Base-by-base conservation (phyloP, 2,888 invertebrate species). In the Drosophila limbata region DNA sequence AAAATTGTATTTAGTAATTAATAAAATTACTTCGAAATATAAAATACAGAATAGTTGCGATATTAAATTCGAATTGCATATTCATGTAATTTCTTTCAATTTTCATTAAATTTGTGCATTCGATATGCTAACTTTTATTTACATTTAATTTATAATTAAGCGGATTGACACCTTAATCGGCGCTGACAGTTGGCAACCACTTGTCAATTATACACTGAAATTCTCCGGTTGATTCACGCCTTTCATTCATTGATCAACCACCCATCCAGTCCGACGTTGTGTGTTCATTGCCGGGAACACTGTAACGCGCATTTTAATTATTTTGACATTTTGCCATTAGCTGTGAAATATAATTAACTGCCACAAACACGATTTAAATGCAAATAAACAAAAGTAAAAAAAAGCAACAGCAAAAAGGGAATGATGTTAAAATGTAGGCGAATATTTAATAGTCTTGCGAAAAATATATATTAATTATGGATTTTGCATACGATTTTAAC, bases 311-410 rank as follows among this genome's bases (percentile, higher is more conserved):
- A 69, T 81, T 88, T 88, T 88, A 85, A 88, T 85, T 85, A 88
- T 85, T 87, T 85, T 85, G 88, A 88, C 88, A 88, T 85, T 83
- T 83, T 69, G 81, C 85, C 85, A 85, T 88, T 88, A 83, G 88
- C 85, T 77, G 84, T 72, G 56, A 77, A 85, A 85, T 70, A 85
- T 88, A 85, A 88, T 85, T 85, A 85, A 88, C 88, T 88, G 77
- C 84, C 75, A 73, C 72, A 79, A 88, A 79, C 73, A 81, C 75
- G 73, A 82, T 78, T 82, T 69, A 80, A 86, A 82, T 81, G 73
- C 72, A 78, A 81, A 78, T 82, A 73, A 67, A 77, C 80, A 85
- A 77, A 67, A 40, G 48, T 53, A 8, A 1, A 61, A 69, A 40
- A 64, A 62, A 56, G 59, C 44, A 45, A 28, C 28, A 55, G 19